These are phyloP conservation scores for Steinernema scapterisci DNA, from an alignment of 2,888 invertebrate species.

Conservation along the genomic window DNA sequence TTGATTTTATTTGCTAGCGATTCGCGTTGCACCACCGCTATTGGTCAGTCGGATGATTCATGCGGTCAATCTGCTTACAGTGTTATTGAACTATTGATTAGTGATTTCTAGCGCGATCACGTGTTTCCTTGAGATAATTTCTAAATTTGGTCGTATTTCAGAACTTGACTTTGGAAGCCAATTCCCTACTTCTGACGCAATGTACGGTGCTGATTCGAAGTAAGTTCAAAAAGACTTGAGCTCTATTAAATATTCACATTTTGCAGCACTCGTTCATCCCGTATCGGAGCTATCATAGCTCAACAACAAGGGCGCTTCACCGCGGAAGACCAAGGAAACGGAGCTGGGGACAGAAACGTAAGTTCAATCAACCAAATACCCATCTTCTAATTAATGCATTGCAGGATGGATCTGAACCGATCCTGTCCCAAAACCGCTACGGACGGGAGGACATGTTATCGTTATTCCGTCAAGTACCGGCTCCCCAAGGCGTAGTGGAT, in stretches of 20 bases:
- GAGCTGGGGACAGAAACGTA: not conserved
- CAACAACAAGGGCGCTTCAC: not conserved
- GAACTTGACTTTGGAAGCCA: slow-evolving; percentile 17
- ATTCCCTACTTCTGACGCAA: not conserved
- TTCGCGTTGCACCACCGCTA: too few relatives aligned
- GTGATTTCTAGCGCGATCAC: not conserved
- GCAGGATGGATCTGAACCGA: not conserved
- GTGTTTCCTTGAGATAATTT: too few relatives aligned
- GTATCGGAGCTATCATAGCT: not conserved
- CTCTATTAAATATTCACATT: not conserved
- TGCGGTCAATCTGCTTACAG: too few relatives aligned
- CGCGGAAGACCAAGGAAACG: not conserved
- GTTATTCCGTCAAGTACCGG: not conserved
- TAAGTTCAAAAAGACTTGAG: not conserved
- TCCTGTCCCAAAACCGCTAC: slow-evolving; percentile 22
- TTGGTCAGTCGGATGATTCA: too few relatives aligned
- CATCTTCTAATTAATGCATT: too few relatives aligned
- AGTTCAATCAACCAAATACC: too few relatives aligned
- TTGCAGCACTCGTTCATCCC: not conserved
- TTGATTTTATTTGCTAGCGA: too few relatives aligned
- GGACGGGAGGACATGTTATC: slow-evolving; percentile 25
- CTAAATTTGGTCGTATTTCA: not conserved
- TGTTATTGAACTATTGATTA: not conserved
- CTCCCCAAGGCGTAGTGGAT: slow-evolving; percentile 55
- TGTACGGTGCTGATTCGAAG: not conserved